phyloP scores from a whole-genome alignment of 2,888 invertebrate genomes.

The Cheilosia soror region DNA sequence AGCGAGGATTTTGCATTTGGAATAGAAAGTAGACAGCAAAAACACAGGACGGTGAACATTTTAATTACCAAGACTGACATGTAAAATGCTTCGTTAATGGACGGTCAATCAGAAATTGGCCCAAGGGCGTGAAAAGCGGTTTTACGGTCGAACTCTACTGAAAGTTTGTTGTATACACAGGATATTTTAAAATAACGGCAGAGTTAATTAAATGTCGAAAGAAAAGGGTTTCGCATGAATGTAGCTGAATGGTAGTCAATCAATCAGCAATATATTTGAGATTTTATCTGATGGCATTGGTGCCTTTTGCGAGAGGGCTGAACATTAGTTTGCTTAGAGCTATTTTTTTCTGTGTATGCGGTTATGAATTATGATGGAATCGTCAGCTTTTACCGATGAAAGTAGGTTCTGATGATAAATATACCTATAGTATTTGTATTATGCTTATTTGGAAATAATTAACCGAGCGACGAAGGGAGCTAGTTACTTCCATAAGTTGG shows the following conservation, averaged over 20 bases:
- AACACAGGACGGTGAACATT: conserved; percentile 16
- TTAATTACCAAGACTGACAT: conserved; percentile 70
- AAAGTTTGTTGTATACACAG: conserved; percentile 7
- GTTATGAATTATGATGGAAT: too few species aligned
- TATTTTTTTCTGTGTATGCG: too few species aligned
- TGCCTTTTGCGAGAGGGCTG: neutral
- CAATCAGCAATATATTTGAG: conserved; percentile 30
- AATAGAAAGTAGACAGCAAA: conserved; percentile 13
- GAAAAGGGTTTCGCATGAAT: conserved; percentile 38
- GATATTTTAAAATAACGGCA: conserved; percentile 28
- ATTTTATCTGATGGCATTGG: neutral
- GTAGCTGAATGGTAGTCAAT: conserved; percentile 63
- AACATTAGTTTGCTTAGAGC: neutral
- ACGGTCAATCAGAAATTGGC: conserved; percentile 63
- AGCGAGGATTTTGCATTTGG: conserved; percentile 18
- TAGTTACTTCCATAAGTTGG: too few species aligned
- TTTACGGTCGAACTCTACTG: conserved; percentile 39
- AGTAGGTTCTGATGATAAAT: too few species aligned
- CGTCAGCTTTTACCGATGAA: too few species aligned
- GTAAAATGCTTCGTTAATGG: conserved; percentile 32
- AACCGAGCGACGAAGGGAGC: too few species aligned
- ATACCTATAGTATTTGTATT: too few species aligned
- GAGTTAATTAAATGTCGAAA: conserved; percentile 65
- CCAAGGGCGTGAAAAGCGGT: conserved; percentile 41
- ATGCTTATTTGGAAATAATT: too few species aligned